Evolutionary conservation across 2,888 invertebrate genomes (phyloP).

Genomic region (Cantharis nigra): DNA sequence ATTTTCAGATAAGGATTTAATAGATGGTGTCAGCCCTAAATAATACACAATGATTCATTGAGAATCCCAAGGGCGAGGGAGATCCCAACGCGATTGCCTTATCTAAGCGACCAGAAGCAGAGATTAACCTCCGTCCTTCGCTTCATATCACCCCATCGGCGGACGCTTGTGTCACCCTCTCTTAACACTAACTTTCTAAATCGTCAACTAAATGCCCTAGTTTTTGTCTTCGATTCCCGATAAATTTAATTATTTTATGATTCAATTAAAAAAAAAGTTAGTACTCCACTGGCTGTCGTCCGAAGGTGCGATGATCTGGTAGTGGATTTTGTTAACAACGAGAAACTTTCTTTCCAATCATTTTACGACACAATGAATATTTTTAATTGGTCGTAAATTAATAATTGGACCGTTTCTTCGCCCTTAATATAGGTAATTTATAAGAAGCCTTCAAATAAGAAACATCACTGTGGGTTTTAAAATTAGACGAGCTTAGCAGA

Average conservation of each 20-base stretch:
- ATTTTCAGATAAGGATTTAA: conserved; percentile 55
- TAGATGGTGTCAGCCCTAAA: conserved; percentile 56
- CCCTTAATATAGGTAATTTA: background rate
- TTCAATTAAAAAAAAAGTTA: background rate
- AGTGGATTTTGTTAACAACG: background rate
- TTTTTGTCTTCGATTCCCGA: conserved; percentile 17
- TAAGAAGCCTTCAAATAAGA: background rate
- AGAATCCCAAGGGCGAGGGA: conserved; percentile 44
- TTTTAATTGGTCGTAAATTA: background rate
- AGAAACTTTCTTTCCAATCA: background rate
- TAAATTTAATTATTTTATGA: background rate
- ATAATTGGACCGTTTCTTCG: background rate
- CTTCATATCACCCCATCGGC: conserved; percentile 29
- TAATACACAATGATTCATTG: conserved; percentile 55
- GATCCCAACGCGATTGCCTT: conserved; percentile 55
- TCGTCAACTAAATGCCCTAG: conserved; percentile 28
- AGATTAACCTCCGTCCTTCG: conserved; percentile 51
- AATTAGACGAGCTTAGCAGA: conserved; percentile 16
- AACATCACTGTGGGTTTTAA: background rate
- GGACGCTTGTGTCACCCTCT: conserved; percentile 27
- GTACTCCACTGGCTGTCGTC: background rate
- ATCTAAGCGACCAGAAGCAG: conserved; percentile 58
- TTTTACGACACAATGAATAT: background rate
- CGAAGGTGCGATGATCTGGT: background rate
- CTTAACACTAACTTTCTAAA: conserved; percentile 27